Evolutionary conservation across 1,140 invertebrate genomes (phyloP), one percentile per base, ranked within the genome.

Genomic region (Meteorus sp.): DNA sequence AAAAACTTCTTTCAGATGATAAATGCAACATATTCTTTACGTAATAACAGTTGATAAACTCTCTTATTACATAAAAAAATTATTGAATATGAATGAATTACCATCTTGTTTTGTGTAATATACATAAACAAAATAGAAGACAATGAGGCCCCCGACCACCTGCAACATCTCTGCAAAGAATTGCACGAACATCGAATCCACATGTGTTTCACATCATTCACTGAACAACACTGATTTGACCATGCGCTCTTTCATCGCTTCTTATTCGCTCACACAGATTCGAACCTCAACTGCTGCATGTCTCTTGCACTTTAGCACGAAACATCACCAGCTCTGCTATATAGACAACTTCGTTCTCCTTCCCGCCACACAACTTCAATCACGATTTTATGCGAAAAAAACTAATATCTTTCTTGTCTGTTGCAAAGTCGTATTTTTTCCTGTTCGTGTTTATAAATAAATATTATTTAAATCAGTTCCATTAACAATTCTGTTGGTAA

Each of bases 91-190:
- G 44, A 58, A 52, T 44, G 53, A 44, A 39, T 78, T 79, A 80
- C 78, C 78, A 75, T 78, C 60, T 66, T 69, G 70, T 17, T 56
- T 69, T 23, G 55, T 56, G 56, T 75, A 29, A 17, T 76, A 59
- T 33, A 78, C 57, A 67, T 80, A 79, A 67, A 78, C 47, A 25
- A 78, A 65, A 61, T 73, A 80, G 43, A 61, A 61, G 56, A 80
- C 52, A 68, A 80, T 64, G 19, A 80, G 62, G 25, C 74, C 76
- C 20, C 75, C 76, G 59, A 80, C 72, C 44, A 79, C 50, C 54
- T 71, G 73, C 69, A 79, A 69, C 72, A 78, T 78, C 53, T 78
- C 72, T 60, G 67, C 63, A 19, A 75, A 33, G 11, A 74, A 22
- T 72, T 69, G 66, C 61, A 72, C 64, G 64, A 74, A 75, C 70